Evolutionary conservation across 2,888 invertebrate species (phyloP), one percentile per base, ranked within the genome.

Genomic region (Eupithecia dodoneata): DNA sequence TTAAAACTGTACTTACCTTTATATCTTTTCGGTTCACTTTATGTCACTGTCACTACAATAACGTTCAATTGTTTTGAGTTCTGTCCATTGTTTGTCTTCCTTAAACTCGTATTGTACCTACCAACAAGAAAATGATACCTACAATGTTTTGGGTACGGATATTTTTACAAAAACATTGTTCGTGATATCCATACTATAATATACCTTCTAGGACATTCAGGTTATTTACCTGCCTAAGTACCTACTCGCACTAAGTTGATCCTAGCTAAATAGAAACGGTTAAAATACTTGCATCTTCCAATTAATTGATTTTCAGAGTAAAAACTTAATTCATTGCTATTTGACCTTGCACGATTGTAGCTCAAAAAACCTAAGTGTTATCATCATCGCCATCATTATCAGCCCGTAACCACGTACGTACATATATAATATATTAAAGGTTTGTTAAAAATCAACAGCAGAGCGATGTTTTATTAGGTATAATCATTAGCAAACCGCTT

Each of bases 51-150:
- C 63, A 12, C 4, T 63, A 63, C 30, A 63, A 63, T 63, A 63
- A 63, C 63, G 76, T 76, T 73, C 78, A 79, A 41, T 81, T 83
- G 82, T 81, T 81, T 77, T 83, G 75, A 81, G 67, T 77, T 65
- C 70, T 76, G 72, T 76, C 76, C 80, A 82, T 81, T 82, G 80
- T 80, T 63, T 45, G 72, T 78, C 74, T 78, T 80, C 79, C 71
- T 76, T 76, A 65, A 76, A 78, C 77, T 76, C 69, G 49, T 73
- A 70, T 75, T 79, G 42, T 30, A 63, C 30, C 73, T 30, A 63
- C 30, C 73, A 71, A 69, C 76, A 76, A 63, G 63, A 63, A 63
- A 63, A 49, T 55, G 72, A 79, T 76, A 78, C 65, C 74, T 49
- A 13, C 13, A 15, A 65, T 75, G 74, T 74, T 59, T 18, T 18